Conservation (phyloP, 2,797 vertebrate genomes). For the Hydrocynus forskahlii region DNA sequence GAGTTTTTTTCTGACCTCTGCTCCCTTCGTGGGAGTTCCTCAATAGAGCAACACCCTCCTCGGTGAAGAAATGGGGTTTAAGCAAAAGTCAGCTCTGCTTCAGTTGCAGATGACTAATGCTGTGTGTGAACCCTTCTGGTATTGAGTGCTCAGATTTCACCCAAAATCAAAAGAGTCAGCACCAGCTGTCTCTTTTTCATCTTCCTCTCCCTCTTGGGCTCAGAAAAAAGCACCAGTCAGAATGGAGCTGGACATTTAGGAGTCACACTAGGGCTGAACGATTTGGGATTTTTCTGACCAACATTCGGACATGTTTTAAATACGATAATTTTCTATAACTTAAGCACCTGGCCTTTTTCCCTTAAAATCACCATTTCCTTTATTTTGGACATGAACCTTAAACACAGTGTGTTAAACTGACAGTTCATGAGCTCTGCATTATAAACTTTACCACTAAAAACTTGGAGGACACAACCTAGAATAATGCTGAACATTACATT, state of each 20-base stretch:
- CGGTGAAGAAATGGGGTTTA: neutral
- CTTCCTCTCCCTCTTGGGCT: neutral
- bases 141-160: constrained; percentile 26
- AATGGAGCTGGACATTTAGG: neutral
- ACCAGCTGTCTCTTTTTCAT: constrained; percentile 11
- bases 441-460: no score
- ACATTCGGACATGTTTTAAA: no score
- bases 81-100: neutral
- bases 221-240: neutral
- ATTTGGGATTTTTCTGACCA: no score
- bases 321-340: no score
- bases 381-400: no score
- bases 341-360: no score
- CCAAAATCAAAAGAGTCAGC: neutral
- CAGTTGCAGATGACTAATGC: neutral
- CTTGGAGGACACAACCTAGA: no score
- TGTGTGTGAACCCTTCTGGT: neutral
- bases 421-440: no score
- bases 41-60: neutral
- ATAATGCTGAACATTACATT: no score
- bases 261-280: neutral
- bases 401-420: no score
- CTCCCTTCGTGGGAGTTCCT: neutral
- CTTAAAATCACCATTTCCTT: no score
- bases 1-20: neutral